Evolutionary conservation across 2,113 vertebrate species (phyloP), one percentile per base, ranked within the genome.

Genomic region (Anarhynchus alexandrinus): DNA sequence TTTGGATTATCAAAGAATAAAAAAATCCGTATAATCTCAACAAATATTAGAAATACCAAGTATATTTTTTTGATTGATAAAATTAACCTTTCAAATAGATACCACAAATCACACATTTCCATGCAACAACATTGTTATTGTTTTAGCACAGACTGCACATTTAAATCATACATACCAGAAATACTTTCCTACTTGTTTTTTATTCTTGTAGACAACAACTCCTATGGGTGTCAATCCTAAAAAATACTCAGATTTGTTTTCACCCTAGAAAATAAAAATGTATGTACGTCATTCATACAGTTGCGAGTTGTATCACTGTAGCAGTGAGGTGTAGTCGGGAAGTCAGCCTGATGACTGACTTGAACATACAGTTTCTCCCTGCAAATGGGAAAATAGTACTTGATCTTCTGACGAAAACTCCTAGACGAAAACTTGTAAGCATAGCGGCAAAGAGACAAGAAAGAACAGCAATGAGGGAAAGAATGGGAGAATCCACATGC

Each of bases 121-220:
- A 47, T 49, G 47, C 6, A 79, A 42, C 11, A 72, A n/a, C 6
- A 51, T 9, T 47, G 3, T 52, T 51, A 55, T 2, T 65, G 25
- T 27, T 81, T 55, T 62, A 74, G 77, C 25, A 38, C 6, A 72
- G 42, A 64, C 8, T 78, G 14, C 14, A 61, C 15, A 69, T 43
- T 89, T 82, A 78, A 66, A 64, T 76, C n/a, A 86, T 86, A 98
- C 99, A 69, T 98, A 99, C 99, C 99, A 99, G 97, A 99, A 99
- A 97, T 99, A 99, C 83, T 99, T 99, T 81, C 99, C 99, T 69
- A 99, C 99, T 98, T 99, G 99, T 27, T 98, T 99, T 97, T 99
- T 99, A 97, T 99, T 99, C 97, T 98, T 99, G 97, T 99, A 99
- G 96, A 99, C 98, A 89, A 99, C 98, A 83, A 99, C 98, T 81